phyloP scores from a whole-genome alignment of 1,140 invertebrate genomes.

The Babylonia areolata region DNA sequence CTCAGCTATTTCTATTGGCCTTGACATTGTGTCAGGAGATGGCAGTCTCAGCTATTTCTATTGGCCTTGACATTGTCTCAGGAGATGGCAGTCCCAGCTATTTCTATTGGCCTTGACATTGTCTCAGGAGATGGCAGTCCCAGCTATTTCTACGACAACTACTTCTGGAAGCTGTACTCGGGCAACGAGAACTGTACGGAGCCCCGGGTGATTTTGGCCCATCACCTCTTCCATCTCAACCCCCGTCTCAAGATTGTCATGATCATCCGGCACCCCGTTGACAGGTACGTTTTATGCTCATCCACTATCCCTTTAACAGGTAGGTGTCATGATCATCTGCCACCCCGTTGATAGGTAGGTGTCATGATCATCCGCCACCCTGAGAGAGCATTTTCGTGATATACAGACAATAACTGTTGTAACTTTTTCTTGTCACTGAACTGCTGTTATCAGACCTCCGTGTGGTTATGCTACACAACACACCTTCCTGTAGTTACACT shows the following conservation, averaged over 20 bases:
- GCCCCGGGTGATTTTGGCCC: slow-evolving; percentile 40
- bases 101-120: too few relatives aligned
- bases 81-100: too few relatives aligned
- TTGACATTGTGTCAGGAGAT: slow-evolving; percentile 50
- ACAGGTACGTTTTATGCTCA: slow-evolving; percentile 26
- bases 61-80: too few relatives aligned
- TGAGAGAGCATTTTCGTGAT: too few relatives aligned
- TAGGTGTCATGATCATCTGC: neutral
- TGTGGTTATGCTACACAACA: too few relatives aligned
- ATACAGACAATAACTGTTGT: too few relatives aligned
- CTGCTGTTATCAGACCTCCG: too few relatives aligned
- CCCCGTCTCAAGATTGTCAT: slow-evolving; percentile 53
- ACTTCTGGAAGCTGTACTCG: slow-evolving; percentile 29
- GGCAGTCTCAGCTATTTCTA: slow-evolving; percentile 38
- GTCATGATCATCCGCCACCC: neutral
- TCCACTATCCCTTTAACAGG: neutral
- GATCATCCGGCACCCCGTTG: slow-evolving; percentile 50
- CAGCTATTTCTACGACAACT: slow-evolving; percentile 51
- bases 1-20: too few relatives aligned
- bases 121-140: too few relatives aligned
- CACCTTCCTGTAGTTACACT: too few relatives aligned
- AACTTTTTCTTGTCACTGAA: too few relatives aligned
- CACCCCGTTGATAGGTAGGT: neutral
- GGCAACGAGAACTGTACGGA: slow-evolving; percentile 40
- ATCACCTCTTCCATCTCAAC: slow-evolving; percentile 49